Conservation (phyloP, 2,888 invertebrate genomes). For the Lycophotia porphyrea region DNA sequence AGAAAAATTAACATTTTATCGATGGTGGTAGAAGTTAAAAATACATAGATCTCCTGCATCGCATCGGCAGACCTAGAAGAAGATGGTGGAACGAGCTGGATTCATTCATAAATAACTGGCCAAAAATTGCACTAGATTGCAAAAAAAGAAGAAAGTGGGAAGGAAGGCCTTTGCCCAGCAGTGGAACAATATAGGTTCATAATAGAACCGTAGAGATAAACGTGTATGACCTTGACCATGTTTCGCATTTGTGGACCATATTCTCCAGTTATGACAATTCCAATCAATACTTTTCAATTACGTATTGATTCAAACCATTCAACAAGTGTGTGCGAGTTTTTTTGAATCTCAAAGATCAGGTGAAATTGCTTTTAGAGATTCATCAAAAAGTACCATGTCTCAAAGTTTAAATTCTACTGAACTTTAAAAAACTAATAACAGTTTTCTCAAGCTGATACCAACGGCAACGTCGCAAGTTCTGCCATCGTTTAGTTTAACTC, state of each 20-base stretch:
- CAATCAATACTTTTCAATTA: too few relatives aligned
- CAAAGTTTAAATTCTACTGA: conserved; percentile 17
- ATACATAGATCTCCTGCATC: background rate
- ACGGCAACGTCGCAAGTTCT: conserved; percentile 17
- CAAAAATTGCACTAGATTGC: background rate
- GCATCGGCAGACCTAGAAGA: background rate
- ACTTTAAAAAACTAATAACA: conserved; percentile 44
- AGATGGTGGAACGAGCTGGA: background rate
- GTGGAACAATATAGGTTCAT: background rate
- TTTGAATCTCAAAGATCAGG: background rate
- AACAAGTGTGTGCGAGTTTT: too few relatives aligned
- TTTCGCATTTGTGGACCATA: too few relatives aligned
- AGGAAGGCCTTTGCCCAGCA: background rate
- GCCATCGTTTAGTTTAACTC: conserved; percentile 6
- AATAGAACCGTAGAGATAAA: background rate
- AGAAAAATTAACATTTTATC: background rate
- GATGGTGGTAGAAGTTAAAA: background rate
- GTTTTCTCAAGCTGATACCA: conserved; percentile 28
- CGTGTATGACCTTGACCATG: too few relatives aligned
- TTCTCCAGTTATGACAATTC: background rate
- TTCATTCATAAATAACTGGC: background rate
- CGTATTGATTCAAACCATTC: background rate
- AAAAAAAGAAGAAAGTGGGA: background rate
- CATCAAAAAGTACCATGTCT: conserved; percentile 2
- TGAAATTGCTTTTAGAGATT: background rate